phyloP scores from a whole-genome alignment of 2,113 vertebrate species.

The Brachyistius frenatus region DNA sequence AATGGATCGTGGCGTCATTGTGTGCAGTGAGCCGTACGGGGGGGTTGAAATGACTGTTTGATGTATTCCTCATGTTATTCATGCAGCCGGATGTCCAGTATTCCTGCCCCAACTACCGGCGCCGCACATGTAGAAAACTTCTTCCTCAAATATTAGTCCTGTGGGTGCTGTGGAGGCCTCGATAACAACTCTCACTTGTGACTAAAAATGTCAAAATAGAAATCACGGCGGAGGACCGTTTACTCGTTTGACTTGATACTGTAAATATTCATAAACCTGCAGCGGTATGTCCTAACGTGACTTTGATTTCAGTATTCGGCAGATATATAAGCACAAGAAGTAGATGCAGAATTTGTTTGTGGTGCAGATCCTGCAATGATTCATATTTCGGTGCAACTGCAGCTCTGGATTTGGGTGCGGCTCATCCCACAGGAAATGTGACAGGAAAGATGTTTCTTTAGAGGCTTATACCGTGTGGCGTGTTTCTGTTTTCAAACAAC shows the following conservation, averaged over 20 bases:
- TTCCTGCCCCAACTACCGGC: background rate
- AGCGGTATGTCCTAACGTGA: background rate
- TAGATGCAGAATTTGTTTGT: background rate
- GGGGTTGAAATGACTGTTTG: conserved; percentile 5
- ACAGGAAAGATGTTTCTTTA: no score
- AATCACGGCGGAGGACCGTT: conserved; percentile 1
- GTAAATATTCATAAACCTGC: background rate
- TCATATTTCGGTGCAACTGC: conserved; percentile 51
- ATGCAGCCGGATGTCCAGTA: conserved; percentile 27
- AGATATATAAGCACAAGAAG: background rate
- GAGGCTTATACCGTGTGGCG: background rate
- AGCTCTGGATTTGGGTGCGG: conserved; percentile 63
- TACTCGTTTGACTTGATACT: conserved; percentile 5
- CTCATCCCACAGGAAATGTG: conserved; percentile 2
- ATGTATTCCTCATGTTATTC: conserved; percentile 6
- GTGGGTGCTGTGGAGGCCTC: conserved; percentile 49
- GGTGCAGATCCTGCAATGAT: conserved; percentile 47
- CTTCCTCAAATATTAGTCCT: conserved; percentile 80
- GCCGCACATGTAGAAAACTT: conserved; percentile 34
- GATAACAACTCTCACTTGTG: conserved; percentile 41
- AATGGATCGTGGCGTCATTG: background rate
- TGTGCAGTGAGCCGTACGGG: conserved; percentile 13
- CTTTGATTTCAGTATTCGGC: background rate
- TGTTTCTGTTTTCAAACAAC: background rate
- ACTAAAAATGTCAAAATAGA: conserved; percentile 17